These are phyloP conservation scores for Sphaerophoria rueppellii DNA, from an alignment of 2,888 invertebrate genomes.

Conservation along the genomic window DNA sequence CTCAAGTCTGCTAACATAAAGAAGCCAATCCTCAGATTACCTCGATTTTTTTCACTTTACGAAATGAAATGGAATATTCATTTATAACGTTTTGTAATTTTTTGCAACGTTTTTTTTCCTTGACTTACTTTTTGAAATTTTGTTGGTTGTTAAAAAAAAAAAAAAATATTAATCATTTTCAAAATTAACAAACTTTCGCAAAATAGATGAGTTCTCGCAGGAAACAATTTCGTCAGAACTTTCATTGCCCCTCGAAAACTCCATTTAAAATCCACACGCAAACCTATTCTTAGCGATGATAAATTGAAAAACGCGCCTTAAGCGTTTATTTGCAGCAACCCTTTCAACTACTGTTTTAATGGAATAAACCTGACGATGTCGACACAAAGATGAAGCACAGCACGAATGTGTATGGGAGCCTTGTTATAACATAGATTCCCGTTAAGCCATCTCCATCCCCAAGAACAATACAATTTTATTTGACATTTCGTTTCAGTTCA, in stretches of 20 bases:
- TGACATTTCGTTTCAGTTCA: neutral
- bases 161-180: too few species aligned
- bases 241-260: neutral
- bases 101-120: too few species aligned
- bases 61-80: too few species aligned
- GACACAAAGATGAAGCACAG: neutral
- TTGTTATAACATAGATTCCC: neutral
- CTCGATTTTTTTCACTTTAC: too few species aligned
- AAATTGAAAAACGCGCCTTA: constrained; percentile 13
- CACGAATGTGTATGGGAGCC: neutral
- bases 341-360: neutral
- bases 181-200: neutral
- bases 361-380: constrained; percentile 17
- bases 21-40: neutral
- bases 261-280: neutral
- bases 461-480: too few species aligned
- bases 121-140: too few species aligned
- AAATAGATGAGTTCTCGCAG: neutral
- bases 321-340: constrained; percentile 23
- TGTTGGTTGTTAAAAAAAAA: too few species aligned
- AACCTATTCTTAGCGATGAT: constrained; percentile 16
- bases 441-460: neutral
- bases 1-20: neutral
- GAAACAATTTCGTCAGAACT: neutral
- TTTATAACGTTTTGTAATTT: too few species aligned